phyloP scores from a whole-genome alignment of 2,888 invertebrate species.

The Cosmopolites sordidus region DNA sequence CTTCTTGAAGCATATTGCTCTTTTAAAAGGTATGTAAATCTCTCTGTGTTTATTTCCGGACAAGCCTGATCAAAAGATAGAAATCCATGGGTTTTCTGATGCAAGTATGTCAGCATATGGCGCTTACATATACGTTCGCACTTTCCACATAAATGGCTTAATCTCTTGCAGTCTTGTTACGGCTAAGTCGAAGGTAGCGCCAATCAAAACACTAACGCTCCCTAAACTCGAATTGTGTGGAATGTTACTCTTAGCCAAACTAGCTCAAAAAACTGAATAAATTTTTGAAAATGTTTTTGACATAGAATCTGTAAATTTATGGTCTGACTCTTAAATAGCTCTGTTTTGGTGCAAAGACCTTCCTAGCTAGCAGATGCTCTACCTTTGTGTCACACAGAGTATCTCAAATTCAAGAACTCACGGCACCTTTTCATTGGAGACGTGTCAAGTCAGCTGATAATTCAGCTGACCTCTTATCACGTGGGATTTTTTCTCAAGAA shows the following conservation, averaged over 20 bases:
- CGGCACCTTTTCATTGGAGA: not conserved
- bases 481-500: not conserved
- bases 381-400: conserved; percentile 9
- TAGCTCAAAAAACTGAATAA: conserved; percentile 8
- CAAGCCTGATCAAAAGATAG: not conserved
- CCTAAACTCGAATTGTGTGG: conserved; percentile 16
- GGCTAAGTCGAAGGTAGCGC: conserved; percentile 15
- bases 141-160: conserved; percentile 2
- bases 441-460: conserved; percentile 2
- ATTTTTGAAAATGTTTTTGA: not conserved
- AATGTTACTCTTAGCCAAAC: conserved; percentile 5
- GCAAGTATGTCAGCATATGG: conserved; percentile 9
- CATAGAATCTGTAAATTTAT: conserved; percentile 1
- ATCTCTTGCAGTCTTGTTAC: conserved; percentile 5
- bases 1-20: not conserved
- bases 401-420: conserved; percentile 6
- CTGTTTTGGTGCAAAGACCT: not conserved
- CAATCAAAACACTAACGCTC: conserved; percentile 12
- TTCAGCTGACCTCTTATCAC: conserved; percentile 5
- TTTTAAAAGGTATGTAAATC: no score
- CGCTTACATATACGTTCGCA: conserved; percentile 14
- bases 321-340: conserved; percentile 13
- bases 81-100: conserved; percentile 18
- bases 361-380: not conserved
- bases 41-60: no score